Evolutionary conservation across 1,140 invertebrate species (phyloP).

Genomic region (Procambarus clarkii): DNA sequence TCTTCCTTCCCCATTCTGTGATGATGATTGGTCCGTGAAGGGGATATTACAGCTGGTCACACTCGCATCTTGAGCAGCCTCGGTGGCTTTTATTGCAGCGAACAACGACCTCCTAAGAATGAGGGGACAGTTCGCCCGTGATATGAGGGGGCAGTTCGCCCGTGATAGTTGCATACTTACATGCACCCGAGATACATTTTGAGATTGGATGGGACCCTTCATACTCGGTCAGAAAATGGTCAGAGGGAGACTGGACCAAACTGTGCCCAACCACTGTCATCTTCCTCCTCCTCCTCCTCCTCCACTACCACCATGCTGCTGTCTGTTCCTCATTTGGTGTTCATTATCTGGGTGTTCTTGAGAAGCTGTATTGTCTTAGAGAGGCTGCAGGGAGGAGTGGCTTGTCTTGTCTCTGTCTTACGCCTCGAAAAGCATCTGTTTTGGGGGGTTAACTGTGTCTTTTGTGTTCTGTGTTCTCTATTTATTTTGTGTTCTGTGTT

Average conservation of each 20-base stretch:
- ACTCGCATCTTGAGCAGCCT: constrained; percentile 11
- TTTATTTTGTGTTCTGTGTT: no score
- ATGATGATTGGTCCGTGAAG: not conserved
- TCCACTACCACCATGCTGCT: no score
- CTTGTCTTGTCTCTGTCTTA: no score
- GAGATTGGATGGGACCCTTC: not conserved
- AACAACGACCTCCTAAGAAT: not conserved
- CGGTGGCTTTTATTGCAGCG: not conserved
- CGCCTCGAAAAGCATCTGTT: no score
- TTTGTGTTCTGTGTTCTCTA: no score
- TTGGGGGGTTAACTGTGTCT: no score
- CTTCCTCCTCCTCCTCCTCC: not conserved
- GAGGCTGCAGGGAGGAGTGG: no score
- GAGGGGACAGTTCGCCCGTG: not conserved
- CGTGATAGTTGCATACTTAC: constrained; percentile 18
- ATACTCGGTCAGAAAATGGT: not conserved
- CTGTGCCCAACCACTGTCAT: not conserved
- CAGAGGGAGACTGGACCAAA: not conserved
- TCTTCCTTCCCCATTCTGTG: not conserved
- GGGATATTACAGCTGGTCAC: not conserved
- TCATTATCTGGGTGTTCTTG: not conserved
- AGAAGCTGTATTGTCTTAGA: not conserved
- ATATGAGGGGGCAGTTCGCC: not conserved
- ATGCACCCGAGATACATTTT: not conserved
- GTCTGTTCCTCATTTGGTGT: not conserved